Base-by-base conservation (phyloP, 2,888 invertebrate species). In the Invenusta paracnida region DNA sequence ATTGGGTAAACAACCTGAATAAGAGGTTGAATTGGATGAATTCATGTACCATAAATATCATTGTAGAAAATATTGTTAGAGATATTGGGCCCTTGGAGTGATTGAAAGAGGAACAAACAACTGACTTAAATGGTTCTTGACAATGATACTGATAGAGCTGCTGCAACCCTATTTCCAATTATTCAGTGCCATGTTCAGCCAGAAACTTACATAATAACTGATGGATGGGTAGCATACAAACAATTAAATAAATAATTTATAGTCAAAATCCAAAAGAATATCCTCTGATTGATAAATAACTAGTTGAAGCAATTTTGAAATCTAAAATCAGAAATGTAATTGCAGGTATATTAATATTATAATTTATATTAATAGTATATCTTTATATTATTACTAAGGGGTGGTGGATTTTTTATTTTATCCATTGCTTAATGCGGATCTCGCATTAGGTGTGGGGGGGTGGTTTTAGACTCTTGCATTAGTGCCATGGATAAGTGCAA, bases 21-120 rank as follows among this genome's bases (percentile, higher is more conserved):
- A 73, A 13, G 73, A 73, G 73, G 73, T 73, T 73, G 73, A 73
- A 73, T 73, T 73, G 23, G 2, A 73, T 73, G 27, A 73, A 73
- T 73, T 73, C 27, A 73, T 73, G 11, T 25, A 73, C 73, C 23
- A 25, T 23, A 73, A 48, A 73, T 73, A 73, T 73, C 73, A 73
- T 73, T 73, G 23, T 73, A 23, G 27, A 23, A 5, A 73, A 73
- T 73, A 73, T 73, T 5, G 25, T 13, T 23, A 73, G 25, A 23
- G 27, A 73, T 5, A 73, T 73, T 5, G 73, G 73, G 73, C 25
- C 73, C 73, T 73, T 23, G 23, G 73, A 73, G 23, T 73, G 23
- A 73, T 73, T 23, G 25, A 73, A 73, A 5, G 23, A 73, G 73
- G 73, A 73, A 73, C 73, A 73, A 73, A 73, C 25, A 73, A 73